These are phyloP conservation scores for Ptychochromis oligacanthus DNA, from an alignment of 2,113 vertebrate species.

Conservation along the genomic window DNA sequence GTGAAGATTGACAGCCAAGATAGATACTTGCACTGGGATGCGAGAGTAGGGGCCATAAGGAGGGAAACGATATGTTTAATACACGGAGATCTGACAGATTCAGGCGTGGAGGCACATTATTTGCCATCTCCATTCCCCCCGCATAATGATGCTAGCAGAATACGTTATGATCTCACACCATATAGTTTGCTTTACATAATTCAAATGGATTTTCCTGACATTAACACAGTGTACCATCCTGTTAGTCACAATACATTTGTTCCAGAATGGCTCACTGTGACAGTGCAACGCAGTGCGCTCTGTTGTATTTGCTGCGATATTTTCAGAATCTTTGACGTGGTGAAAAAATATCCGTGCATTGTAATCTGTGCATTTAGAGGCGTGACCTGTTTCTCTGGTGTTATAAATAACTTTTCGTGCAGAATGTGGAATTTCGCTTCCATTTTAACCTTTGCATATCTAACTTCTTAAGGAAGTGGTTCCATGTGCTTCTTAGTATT, in stretches of 20 bases:
- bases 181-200: constrained; percentile 42
- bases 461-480: not conserved
- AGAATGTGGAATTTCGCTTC: not conserved
- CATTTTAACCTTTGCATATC: not conserved
- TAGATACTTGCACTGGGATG: constrained; percentile 42
- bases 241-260: constrained; percentile 48
- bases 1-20: constrained; percentile 65
- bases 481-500: not conserved
- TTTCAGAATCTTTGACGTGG: not conserved
- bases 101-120: constrained; percentile 31
- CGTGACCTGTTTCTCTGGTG: not conserved
- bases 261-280: constrained; percentile 4
- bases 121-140: constrained; percentile 39
- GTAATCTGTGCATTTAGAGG: not conserved
- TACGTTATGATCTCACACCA: not conserved
- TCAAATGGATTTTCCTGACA: constrained; percentile 43
- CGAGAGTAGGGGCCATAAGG: constrained; percentile 42
- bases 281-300: not conserved
- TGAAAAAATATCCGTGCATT: not conserved
- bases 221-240: constrained; percentile 21
- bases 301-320: not conserved
- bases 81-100: constrained; percentile 61
- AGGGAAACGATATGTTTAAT: constrained; percentile 64
- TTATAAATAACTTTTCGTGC: not conserved
- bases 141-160: constrained; percentile 30